These are phyloP conservation scores for Meloidogyne hapla DNA, from an alignment of 1,140 invertebrate species.

Conservation along the genomic window DNA sequence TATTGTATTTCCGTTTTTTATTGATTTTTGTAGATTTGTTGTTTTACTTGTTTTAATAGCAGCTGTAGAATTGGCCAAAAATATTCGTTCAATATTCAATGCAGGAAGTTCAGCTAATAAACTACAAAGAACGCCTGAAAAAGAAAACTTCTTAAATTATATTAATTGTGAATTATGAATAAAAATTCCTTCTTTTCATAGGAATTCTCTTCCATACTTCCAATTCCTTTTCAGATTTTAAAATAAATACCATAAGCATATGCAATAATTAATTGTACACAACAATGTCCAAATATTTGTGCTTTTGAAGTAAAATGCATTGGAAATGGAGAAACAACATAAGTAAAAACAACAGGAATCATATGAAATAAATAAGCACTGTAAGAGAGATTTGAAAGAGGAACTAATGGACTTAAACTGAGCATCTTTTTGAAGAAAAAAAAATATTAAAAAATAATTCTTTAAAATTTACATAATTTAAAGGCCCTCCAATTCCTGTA, in stretches of 20 bases:
- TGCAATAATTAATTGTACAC: slow-evolving; percentile 57
- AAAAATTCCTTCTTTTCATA: too few relatives aligned
- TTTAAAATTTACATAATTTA: slow-evolving; percentile 40
- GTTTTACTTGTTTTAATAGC: slow-evolving; percentile 3
- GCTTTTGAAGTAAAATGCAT: slow-evolving; percentile 54
- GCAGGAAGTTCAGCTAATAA: slow-evolving; percentile 57
- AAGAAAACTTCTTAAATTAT: not conserved
- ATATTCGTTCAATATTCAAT: slow-evolving; percentile 58
- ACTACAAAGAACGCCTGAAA: slow-evolving; percentile 51
- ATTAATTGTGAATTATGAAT: too few relatives aligned
- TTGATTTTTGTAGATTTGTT: slow-evolving; percentile 13
- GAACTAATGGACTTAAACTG: slow-evolving; percentile 48
- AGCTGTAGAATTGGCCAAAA: slow-evolving; percentile 36
- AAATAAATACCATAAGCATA: slow-evolving; percentile 55
- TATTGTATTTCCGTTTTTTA: slow-evolving; percentile 3
- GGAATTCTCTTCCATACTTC: too few relatives aligned
- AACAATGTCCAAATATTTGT: slow-evolving; percentile 52
- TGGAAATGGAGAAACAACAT: slow-evolving; percentile 59
- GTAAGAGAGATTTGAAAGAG: slow-evolving; percentile 57
- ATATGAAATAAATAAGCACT: slow-evolving; percentile 63
- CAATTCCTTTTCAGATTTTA: not conserved
- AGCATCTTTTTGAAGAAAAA: slow-evolving; percentile 42
- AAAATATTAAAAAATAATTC: not conserved
- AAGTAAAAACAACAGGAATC: slow-evolving; percentile 63
- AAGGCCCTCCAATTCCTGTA: slow-evolving; percentile 58